These are phyloP conservation scores for Sparidentex hasta DNA, from an alignment of 2,797 vertebrate species.

Conservation along the genomic window DNA sequence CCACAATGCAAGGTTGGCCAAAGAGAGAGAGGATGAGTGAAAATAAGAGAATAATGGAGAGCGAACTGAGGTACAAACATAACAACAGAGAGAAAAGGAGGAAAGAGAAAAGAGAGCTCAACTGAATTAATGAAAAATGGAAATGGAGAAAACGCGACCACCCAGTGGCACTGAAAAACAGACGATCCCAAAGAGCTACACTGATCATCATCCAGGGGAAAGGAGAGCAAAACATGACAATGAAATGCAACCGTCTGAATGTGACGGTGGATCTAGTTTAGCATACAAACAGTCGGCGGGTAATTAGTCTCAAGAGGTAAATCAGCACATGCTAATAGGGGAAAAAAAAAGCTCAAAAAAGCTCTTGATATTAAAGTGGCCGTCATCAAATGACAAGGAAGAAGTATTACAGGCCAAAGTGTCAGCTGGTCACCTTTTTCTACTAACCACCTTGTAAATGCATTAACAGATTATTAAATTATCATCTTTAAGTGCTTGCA, in stretches of 20 bases:
- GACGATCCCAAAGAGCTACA: conserved; percentile 39
- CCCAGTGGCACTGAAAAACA: conserved; percentile 32
- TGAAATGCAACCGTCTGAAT: conserved; percentile 43
- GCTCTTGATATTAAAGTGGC: conserved; percentile 33
- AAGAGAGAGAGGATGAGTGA: conserved; percentile 5
- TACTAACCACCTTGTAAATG: neutral
- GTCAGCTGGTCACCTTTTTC: neutral
- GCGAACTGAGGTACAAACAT: neutral
- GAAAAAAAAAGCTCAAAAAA: too few relatives aligned
- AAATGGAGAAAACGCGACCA: conserved; percentile 11
- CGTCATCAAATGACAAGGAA: conserved; percentile 37
- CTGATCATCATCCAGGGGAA: conserved; percentile 50
- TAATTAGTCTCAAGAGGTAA: conserved; percentile 79
- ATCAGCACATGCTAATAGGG: conserved; percentile 46
- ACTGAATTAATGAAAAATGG: neutral
- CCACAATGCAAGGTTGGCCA: conserved; percentile 47
- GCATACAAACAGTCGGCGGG: conserved; percentile 65
- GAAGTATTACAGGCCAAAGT: conserved; percentile 15
- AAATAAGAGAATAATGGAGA: neutral
- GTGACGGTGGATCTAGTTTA: conserved; percentile 62
- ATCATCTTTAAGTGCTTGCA: too few relatives aligned
- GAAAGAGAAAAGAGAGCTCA: neutral
- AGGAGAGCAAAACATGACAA: conserved; percentile 49
- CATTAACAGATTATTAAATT: too few relatives aligned
- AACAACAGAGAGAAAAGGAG: neutral